Evolutionary conservation across 2,113 vertebrate genomes (phyloP).

Genomic region (Arothron firmamentum): DNA sequence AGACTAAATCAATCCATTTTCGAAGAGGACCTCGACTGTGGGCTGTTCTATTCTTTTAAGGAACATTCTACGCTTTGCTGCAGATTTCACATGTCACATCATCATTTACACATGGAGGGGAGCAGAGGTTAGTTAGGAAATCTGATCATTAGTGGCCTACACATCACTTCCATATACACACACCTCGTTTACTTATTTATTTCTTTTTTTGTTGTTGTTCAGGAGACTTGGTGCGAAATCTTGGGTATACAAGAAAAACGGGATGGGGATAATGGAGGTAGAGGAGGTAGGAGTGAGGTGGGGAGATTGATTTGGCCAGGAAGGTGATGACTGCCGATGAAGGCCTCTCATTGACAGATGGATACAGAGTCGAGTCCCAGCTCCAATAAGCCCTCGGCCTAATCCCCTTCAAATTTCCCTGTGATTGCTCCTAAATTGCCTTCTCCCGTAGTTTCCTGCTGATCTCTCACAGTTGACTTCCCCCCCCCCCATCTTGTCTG

Average conservation of each 20-base stretch:
- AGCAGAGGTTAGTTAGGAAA: constrained; percentile 15
- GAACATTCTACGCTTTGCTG: constrained; percentile 57
- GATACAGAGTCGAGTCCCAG: constrained; percentile 64
- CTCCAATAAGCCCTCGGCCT: constrained; percentile 67
- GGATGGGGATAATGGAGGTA: constrained; percentile 42
- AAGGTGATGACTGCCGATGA: constrained; percentile 72
- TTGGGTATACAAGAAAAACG: constrained; percentile 38
- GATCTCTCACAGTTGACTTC: constrained; percentile 60
- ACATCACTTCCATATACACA: constrained; percentile 10
- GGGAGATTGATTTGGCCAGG: constrained; percentile 73
- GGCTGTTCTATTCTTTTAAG: constrained; percentile 43
- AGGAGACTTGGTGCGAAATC: constrained; percentile 48
- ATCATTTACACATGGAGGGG: constrained; percentile 38
- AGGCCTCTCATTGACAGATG: constrained; percentile 73
- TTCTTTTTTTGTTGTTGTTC: not conserved
- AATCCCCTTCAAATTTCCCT: constrained; percentile 76
- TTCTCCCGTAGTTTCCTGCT: constrained; percentile 74
- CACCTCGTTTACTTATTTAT: constrained; percentile 14
- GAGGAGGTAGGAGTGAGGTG: constrained; percentile 38
- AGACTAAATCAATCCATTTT: constrained; percentile 74
- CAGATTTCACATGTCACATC: constrained; percentile 63
- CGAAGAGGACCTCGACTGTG: constrained; percentile 52
- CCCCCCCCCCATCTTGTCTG: not conserved
- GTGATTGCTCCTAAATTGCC: constrained; percentile 79
- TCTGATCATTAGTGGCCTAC: constrained; percentile 7